A percentile compares a stretch with the other conserved stretches of the same genome.
phyloP scores from a whole-genome alignment of 2,888 invertebrate species.

The Anagyrus pseudococci region DNA sequence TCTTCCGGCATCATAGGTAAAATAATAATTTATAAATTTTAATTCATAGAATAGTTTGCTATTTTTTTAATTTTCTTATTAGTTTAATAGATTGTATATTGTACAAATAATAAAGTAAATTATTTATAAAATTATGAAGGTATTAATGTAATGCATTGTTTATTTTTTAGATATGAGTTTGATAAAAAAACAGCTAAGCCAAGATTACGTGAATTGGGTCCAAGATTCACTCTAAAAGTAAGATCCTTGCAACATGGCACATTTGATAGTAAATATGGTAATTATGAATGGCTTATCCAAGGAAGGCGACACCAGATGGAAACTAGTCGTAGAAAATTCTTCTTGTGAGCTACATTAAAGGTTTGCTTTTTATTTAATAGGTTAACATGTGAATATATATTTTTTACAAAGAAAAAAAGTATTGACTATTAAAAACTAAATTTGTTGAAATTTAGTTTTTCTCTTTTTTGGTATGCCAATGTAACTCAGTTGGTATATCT shows the following conservation, averaged over 20 bases:
- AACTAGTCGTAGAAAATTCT: conserved; percentile 89
- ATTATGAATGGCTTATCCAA: conserved; percentile 94
- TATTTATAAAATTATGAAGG: neutral
- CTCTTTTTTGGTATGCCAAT: too few relatives aligned
- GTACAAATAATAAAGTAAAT: neutral
- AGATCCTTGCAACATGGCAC: conserved; percentile 95
- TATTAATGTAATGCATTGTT: neutral
- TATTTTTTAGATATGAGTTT: conserved; percentile 79
- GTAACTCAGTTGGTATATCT: too few relatives aligned
- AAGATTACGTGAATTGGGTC: conserved; percentile 91
- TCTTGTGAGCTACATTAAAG: conserved; percentile 71
- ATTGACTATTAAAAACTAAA: neutral
- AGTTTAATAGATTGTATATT: conserved; percentile 1
- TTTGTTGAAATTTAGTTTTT: too few relatives aligned
- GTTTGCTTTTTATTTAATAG: neutral
- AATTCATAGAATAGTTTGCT: neutral
- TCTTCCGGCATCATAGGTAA: conserved; percentile 95
- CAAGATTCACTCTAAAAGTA: conserved; percentile 92
- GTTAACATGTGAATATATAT: neutral
- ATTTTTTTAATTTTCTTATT: neutral
- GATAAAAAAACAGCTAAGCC: conserved; percentile 77
- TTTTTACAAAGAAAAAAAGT: neutral
- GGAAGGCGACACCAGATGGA: conserved; percentile 94
- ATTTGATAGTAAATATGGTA: conserved; percentile 95
- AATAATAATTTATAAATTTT: neutral